Base-by-base conservation (phyloP, 2,797 vertebrate genomes). In the Ctenopoma multispine region DNA sequence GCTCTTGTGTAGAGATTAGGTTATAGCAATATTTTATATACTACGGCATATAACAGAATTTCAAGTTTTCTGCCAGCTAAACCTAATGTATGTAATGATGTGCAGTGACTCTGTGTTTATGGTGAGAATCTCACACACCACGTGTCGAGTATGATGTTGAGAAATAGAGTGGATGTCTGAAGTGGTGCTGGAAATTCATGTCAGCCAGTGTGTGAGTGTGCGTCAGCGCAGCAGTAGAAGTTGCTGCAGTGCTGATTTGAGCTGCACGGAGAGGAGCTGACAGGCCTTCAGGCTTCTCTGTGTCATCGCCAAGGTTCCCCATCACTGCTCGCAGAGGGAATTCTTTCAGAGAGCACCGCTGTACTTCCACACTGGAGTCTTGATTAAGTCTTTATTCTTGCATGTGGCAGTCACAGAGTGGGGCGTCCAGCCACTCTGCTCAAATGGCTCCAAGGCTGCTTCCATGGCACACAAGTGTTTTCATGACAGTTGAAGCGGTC, bases 211-310 rank as follows among this genome's bases (percentile, higher is more conserved):
- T 80, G 6, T 7, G 77, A 77, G 81, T 87, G 87, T 72, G 80
- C 87, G 85, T 86, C 84, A 77, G 73, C 23, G 81, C 58, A 11
- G 70, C 83, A 50, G 81, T 23, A 12, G 79, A 85, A 72, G 74
- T 80, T 72, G 29, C 73, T 82, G 73, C 58, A 54, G 72, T 85
- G 87, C 81, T 83, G 87, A 87, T 89, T 86, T 72, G 79, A 85
- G 89, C 80, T 15, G 69, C 75, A 34, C 63, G 56, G 46, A 77
- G 80, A 83, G 3, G 76, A 76, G 83, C 81, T 87, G 88, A 90
- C 75, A 83, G 85, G 88, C 92, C 86, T 63, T 77, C 75, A 65
- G 92, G 90, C 91, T 70, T 72, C 74, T 76, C 68, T 60, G 87
- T 89, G 84, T 89, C 88, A 89, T 67, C 41, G 65, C 85, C 77